Percentiles rank a stretch among this genome's conserved stretches.
phyloP scores from a whole-genome alignment of 1,140 invertebrate genomes.

The Platyura marginata region DNA sequence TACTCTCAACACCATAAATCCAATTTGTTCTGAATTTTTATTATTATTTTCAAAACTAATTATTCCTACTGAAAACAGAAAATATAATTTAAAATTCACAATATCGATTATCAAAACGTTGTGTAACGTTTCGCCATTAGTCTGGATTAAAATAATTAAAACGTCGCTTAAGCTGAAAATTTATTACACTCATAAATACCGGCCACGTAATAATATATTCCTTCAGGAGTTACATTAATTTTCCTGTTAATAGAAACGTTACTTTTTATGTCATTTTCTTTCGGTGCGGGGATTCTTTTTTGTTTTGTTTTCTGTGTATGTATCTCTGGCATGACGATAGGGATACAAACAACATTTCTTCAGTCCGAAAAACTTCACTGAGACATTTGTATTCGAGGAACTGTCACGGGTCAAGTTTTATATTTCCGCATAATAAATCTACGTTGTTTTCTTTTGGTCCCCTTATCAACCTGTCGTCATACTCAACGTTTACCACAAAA shows the following conservation, averaged over 20 bases:
- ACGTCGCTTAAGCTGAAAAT: background rate
- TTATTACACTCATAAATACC: background rate
- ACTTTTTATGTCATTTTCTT: background rate
- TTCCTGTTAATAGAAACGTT: background rate
- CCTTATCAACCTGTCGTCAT: no score
- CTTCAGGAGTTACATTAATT: background rate
- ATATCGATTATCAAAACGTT: no score
- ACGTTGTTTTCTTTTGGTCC: background rate
- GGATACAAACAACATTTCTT: background rate
- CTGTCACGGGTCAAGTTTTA: background rate
- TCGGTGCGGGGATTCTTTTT: background rate
- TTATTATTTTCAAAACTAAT: no score
- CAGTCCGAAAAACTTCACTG: background rate
- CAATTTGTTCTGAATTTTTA: no score
- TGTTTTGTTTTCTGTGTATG: background rate
- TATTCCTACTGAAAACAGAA: no score
- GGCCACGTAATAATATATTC: background rate
- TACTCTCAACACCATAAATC: no score
- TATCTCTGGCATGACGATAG: background rate
- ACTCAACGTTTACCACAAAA: no score
- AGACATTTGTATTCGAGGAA: background rate
- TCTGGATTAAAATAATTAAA: background rate
- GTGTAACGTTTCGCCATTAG: no score
- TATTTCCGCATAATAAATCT: background rate
- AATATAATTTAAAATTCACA: no score